Evolutionary conservation across 2,888 invertebrate genomes (phyloP).

Genomic region (Drosophila barbarae): DNA sequence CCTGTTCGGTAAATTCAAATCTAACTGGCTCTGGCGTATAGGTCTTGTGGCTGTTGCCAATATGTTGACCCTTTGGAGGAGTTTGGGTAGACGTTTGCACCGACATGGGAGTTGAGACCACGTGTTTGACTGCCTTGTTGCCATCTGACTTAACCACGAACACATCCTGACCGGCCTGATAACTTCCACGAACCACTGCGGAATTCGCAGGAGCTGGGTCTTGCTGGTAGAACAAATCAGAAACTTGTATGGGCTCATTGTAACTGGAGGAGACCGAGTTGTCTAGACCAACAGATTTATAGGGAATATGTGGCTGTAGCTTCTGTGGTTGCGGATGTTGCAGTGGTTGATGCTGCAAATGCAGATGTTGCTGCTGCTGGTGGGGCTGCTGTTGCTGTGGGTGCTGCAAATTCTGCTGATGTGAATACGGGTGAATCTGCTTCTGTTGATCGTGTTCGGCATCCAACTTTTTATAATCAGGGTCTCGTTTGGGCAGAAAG

Average conservation of each 20-base stretch:
- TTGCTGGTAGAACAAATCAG: slow-evolving; percentile 68
- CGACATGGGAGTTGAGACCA: slow-evolving; percentile 57
- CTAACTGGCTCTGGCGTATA: slow-evolving; percentile 74
- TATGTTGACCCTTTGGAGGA: slow-evolving; percentile 52
- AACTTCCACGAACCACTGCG: slow-evolving; percentile 72
- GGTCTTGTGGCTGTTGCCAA: slow-evolving; percentile 48
- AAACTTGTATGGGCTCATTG: slow-evolving; percentile 54
- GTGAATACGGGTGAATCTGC: slow-evolving; percentile 53
- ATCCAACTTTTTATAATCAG: slow-evolving; percentile 75
- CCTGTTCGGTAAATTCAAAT: slow-evolving; percentile 78
- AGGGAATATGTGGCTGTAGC: slow-evolving; percentile 25
- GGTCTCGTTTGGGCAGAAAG: slow-evolving; percentile 76
- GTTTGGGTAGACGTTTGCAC: slow-evolving; percentile 48
- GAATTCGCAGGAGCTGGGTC: slow-evolving; percentile 58
- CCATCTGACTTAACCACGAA: slow-evolving; percentile 77
- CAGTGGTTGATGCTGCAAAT: slow-evolving; percentile 32
- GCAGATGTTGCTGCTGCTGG: slow-evolving; percentile 31
- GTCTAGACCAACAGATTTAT: slow-evolving; percentile 33
- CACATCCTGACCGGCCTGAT: slow-evolving; percentile 73
- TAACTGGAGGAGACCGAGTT: slow-evolving; percentile 49
- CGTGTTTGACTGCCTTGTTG: slow-evolving; percentile 73
- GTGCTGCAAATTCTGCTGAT: slow-evolving; percentile 48
- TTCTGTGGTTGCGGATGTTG: slow-evolving; percentile 16
- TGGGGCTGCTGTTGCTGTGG: slow-evolving; percentile 19
- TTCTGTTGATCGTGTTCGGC: slow-evolving; percentile 58